Base-by-base conservation (phyloP, 2,113 vertebrate genomes). In the Indri indri region DNA sequence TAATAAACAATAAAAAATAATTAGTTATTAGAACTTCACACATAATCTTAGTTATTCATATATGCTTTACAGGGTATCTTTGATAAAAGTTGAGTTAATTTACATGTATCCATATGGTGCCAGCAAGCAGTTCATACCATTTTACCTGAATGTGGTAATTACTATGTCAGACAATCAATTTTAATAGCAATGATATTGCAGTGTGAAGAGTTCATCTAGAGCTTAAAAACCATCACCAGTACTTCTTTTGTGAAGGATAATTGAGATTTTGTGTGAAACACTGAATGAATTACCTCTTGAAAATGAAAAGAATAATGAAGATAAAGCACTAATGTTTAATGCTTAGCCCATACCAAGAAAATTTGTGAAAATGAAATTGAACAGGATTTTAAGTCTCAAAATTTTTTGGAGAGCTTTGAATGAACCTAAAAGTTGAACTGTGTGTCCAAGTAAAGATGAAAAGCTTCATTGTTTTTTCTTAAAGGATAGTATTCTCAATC, bases 121-220 rank as follows among this genome's bases (percentile, higher is more conserved):
- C 94, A 93, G 82, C 61, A 95, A 89, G 86, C 50, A 96, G 73
- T 96, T 96, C 77, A 89, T 95, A 96, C 90, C 25, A 13, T 97
- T 94, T 96, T 93, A 95, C 95, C 91, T 95, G 91, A 89, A 91
- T 61, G 40, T 95, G 86, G 85, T 95, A 95, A 98, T 97, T 97
- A 96, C 82, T 80, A 13, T 95, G 90, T 97, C 92, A 94, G 66
- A 92, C 71, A 90, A 59, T 91, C 95, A 91, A 47, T 97, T 94
- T 96, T 88, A 97, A 96, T 87, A 95, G 95, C 94, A 97, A 34
- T 94, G 91, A 91, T 91, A 89, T 20, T 87, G 8, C 79, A 87
- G 45, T 96, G 82, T 89, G 84, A 97, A 96, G 85, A 96, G 96
- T 97, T 97, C 94, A 96, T 59, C 85, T 73, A 91, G 92, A 81